Conservation (phyloP, 2,888 invertebrate species). For the Tipula lateralis region DNA sequence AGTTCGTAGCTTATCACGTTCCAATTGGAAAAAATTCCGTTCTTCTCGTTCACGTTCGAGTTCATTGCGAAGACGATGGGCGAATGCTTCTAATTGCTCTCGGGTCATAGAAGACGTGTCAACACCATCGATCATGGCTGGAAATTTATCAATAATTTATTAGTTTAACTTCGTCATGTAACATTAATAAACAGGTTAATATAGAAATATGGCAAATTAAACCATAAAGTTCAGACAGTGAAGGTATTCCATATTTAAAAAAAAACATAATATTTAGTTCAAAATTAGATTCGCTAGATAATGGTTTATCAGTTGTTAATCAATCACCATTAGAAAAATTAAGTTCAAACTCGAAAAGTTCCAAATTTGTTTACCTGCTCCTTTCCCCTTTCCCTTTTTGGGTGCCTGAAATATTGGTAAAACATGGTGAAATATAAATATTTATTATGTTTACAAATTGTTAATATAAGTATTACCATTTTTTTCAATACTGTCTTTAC, state of each 20-base stretch:
- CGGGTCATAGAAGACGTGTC: slow-evolving; percentile 88
- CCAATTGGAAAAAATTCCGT: slow-evolving; percentile 90
- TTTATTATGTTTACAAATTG: too few relatives aligned
- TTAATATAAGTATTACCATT: neutral
- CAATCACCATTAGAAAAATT: slow-evolving; percentile 30
- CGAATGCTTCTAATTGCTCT: slow-evolving; percentile 87
- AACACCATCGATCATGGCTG: slow-evolving; percentile 78
- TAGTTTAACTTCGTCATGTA: too few relatives aligned
- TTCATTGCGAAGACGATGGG: slow-evolving; percentile 79
- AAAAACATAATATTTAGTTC: too few relatives aligned
- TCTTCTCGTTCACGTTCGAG: slow-evolving; percentile 92
- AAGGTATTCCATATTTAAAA: too few relatives aligned
- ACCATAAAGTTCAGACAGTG: too few relatives aligned
- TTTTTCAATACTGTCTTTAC: neutral
- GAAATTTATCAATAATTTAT: too few relatives aligned
- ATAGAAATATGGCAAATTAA: too few relatives aligned
- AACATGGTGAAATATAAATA: neutral
- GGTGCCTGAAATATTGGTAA: neutral
- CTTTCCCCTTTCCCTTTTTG: slow-evolving; percentile 30
- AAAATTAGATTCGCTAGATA: too few relatives aligned
- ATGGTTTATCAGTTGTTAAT: too few relatives aligned
- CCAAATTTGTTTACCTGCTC: neutral
- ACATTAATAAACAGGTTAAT: too few relatives aligned
- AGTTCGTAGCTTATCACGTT: slow-evolving; percentile 87
- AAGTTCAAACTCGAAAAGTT: neutral